phyloP scores from a whole-genome alignment of 2,888 invertebrate genomes.

The Gari tellinella region DNA sequence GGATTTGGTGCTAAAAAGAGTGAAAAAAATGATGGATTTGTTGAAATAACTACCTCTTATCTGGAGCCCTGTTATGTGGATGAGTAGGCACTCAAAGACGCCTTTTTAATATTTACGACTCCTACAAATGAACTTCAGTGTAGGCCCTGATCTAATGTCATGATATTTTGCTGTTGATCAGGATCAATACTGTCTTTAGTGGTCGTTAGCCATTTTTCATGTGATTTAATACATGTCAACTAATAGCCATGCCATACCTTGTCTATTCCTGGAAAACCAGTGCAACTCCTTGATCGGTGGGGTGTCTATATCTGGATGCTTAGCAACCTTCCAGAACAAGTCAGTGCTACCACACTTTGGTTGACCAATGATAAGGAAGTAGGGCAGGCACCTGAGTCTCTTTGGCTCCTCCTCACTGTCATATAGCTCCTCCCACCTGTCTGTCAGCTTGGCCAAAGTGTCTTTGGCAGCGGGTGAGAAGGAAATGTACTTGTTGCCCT shows the following conservation, averaged over 20 bases:
- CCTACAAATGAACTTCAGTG: too few species aligned
- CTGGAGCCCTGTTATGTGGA: too few species aligned
- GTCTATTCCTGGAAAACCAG: constrained; percentile 77
- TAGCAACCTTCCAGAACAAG: constrained; percentile 70
- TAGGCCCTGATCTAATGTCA: too few species aligned
- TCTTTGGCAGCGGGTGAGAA: constrained; percentile 57
- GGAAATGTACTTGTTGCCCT: constrained; percentile 63
- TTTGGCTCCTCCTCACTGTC: constrained; percentile 12
- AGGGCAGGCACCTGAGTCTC: constrained; percentile 91
- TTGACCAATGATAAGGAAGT: constrained; percentile 87
- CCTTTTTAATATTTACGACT: too few species aligned
- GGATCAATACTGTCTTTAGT: too few species aligned
- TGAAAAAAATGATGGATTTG: too few species aligned
- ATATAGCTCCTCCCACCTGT: constrained; percentile 25
- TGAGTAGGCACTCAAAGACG: too few species aligned
- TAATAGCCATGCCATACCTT: constrained; percentile 52
- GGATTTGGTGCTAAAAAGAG: too few species aligned
- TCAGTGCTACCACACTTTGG: constrained; percentile 80
- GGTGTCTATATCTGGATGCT: constrained; percentile 71
- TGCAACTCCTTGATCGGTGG: constrained; percentile 79
- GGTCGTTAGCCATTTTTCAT: too few species aligned
- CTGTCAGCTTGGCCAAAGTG: constrained; percentile 28
- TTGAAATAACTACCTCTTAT: too few species aligned
- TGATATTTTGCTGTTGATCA: too few species aligned
- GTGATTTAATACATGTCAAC: not conserved